These are phyloP conservation scores for Selene dorsalis DNA, from an alignment of 2,797 vertebrate genomes.

Conservation along the genomic window DNA sequence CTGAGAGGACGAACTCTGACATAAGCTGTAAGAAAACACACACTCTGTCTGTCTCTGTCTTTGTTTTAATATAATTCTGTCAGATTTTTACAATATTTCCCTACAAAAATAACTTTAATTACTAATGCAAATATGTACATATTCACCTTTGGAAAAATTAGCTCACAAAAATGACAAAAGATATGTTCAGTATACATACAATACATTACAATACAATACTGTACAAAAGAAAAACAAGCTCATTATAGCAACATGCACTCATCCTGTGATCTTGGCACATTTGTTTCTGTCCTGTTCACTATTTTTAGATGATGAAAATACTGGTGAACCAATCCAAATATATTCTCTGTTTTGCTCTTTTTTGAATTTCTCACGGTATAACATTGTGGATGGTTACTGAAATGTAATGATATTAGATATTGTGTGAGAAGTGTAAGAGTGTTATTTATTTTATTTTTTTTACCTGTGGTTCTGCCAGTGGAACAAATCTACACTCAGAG, in stretches of 20 bases:
- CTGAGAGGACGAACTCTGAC: slow-evolving; percentile 84
- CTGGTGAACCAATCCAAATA: neutral
- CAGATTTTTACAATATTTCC: neutral
- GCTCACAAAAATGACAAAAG: no score
- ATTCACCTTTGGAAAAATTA: neutral
- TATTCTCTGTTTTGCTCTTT: neutral
- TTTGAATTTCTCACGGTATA: neutral
- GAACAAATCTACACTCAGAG: slow-evolving; percentile 81
- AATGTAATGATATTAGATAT: neutral
- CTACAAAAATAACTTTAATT: neutral
- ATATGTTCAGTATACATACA: neutral
- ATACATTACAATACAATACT: neutral
- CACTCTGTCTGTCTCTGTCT: neutral
- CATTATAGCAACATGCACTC: neutral
- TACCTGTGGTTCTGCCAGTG: slow-evolving; percentile 67
- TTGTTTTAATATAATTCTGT: neutral
- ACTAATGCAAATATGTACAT: neutral
- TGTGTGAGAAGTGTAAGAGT: neutral
- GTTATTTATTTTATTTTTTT: slow-evolving; percentile 1
- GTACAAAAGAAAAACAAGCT: neutral
- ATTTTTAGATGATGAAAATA: neutral
- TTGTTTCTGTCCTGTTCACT: neutral
- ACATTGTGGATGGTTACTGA: neutral
- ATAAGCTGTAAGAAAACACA: slow-evolving; percentile 81
- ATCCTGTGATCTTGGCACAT: no score